A percentile compares a stretch with the other conserved stretches of the same genome.
phyloP scores from a whole-genome alignment of 2,797 vertebrate genomes.

The Myripristis jacobus region DNA sequence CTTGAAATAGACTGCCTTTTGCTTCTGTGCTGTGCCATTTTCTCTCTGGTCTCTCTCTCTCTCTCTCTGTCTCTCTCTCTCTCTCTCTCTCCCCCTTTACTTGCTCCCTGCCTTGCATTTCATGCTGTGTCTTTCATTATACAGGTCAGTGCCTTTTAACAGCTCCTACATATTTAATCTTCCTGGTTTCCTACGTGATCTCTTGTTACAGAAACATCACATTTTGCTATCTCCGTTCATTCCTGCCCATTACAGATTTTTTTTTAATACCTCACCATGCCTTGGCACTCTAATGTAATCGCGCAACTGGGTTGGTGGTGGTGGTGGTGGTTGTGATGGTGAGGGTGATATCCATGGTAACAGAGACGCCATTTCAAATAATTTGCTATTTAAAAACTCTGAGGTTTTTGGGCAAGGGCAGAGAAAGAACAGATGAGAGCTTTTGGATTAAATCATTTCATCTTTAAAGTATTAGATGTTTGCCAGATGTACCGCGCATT shows the following conservation, averaged over 20 bases:
- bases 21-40: slow-evolving; percentile 80
- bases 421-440: slow-evolving; percentile 51
- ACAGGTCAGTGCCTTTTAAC: slow-evolving; percentile 83
- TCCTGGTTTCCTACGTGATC: slow-evolving; percentile 75
- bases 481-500: slow-evolving; percentile 65
- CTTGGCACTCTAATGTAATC: slow-evolving; percentile 79
- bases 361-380: slow-evolving; percentile 81
- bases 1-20: slow-evolving; percentile 85
- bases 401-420: slow-evolving; percentile 69
- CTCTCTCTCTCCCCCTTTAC: slow-evolving; percentile 1
- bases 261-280: slow-evolving; percentile 79
- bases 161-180: slow-evolving; percentile 83
- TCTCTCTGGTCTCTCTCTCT: slow-evolving; percentile 50
- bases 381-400: slow-evolving; percentile 82
- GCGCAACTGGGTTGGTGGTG: slow-evolving; percentile 73
- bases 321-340: slow-evolving; percentile 27
- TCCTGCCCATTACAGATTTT: slow-evolving; percentile 72
- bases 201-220: slow-evolving; percentile 80
- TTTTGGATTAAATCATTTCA: slow-evolving; percentile 68
- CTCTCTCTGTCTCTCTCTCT: not conserved
- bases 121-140: slow-evolving; percentile 84
- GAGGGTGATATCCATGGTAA: slow-evolving; percentile 79
- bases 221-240: slow-evolving; percentile 70
- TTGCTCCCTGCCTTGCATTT: slow-evolving; percentile 70
- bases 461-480: slow-evolving; percentile 70